A percentile compares a stretch with the other conserved stretches of the same genome.
Conservation (phyloP, 2,888 invertebrate species). For the Sinopyrophorus schimmeli region DNA sequence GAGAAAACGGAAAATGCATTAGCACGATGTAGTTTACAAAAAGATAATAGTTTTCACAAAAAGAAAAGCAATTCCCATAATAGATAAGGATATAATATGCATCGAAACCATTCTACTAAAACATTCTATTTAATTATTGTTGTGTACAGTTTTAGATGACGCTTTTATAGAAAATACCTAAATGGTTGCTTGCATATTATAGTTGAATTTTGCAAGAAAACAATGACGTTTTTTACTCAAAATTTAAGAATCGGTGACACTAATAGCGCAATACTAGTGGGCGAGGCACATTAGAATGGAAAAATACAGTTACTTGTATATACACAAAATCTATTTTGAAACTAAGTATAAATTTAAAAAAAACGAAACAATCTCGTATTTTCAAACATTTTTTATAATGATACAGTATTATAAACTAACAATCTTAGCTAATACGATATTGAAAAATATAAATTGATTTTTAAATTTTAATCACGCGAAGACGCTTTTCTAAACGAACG, state of each 20-base stretch:
- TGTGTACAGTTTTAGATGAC: conserved; percentile 53
- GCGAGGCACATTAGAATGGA: conserved; percentile 47
- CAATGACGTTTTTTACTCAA: conserved; percentile 14
- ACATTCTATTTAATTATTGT: conserved; percentile 48
- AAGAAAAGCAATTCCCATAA: conserved; percentile 33
- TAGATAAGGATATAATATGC: conserved; percentile 49
- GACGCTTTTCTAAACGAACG: too few relatives aligned
- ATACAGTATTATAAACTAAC: conserved; percentile 43
- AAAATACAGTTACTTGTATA: conserved; percentile 21
- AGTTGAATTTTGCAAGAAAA: conserved; percentile 44
- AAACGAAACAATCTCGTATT: conserved; percentile 22
- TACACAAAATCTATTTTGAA: conserved; percentile 28
- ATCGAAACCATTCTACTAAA: conserved; percentile 51
- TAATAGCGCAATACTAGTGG: conserved; percentile 52
- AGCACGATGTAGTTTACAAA: too few relatives aligned
- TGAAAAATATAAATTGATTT: too few relatives aligned
- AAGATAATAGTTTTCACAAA: too few relatives aligned
- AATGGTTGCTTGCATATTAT: conserved; percentile 55
- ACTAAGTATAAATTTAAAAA: conserved; percentile 12
- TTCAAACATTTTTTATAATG: conserved; percentile 43
- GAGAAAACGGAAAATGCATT: too few relatives aligned
- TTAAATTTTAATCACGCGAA: too few relatives aligned
- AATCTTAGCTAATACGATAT: too few relatives aligned
- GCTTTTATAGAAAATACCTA: conserved; percentile 42
- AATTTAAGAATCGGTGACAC: conserved; percentile 52